These are phyloP conservation scores for Drosophila nigromelanica DNA, from an alignment of 1,140 invertebrate species.

Conservation along the genomic window DNA sequence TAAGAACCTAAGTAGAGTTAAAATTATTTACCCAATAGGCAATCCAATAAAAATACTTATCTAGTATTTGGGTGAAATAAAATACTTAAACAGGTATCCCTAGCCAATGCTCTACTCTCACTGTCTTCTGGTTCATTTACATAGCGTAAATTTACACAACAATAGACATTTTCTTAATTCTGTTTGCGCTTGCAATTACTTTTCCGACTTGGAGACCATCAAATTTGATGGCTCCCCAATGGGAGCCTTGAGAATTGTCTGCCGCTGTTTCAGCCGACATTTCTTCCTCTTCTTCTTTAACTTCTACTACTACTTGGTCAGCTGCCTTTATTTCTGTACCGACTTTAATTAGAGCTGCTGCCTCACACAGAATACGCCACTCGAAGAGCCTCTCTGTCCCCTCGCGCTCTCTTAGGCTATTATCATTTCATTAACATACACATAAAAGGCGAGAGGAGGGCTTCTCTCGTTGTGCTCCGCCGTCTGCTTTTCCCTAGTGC, in stretches of 20 bases:
- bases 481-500: neutral
- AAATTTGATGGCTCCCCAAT: constrained; percentile 41
- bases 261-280: constrained; percentile 1
- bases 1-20: neutral
- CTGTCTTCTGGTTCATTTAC: neutral
- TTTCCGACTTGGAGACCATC: constrained; percentile 35
- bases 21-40: neutral
- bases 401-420: constrained; percentile 35
- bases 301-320: constrained; percentile 8
- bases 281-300: neutral
- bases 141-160: constrained; percentile 16
- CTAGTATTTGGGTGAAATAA: constrained; percentile 13
- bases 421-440: constrained; percentile 80
- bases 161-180: constrained; percentile 44
- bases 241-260: constrained; percentile 23
- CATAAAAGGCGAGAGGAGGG: constrained; percentile 54
- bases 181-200: constrained; percentile 49
- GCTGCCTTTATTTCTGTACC: neutral
- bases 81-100: constrained; percentile 4
- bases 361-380: constrained; percentile 4
- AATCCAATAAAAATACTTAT: constrained; percentile 5
- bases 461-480: constrained; percentile 1
- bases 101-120: neutral
- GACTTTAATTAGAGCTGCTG: constrained; percentile 43
- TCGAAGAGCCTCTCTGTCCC: neutral